phyloP scores from a whole-genome alignment of 2,888 invertebrate genomes.

The Napeogenes inachia region DNA sequence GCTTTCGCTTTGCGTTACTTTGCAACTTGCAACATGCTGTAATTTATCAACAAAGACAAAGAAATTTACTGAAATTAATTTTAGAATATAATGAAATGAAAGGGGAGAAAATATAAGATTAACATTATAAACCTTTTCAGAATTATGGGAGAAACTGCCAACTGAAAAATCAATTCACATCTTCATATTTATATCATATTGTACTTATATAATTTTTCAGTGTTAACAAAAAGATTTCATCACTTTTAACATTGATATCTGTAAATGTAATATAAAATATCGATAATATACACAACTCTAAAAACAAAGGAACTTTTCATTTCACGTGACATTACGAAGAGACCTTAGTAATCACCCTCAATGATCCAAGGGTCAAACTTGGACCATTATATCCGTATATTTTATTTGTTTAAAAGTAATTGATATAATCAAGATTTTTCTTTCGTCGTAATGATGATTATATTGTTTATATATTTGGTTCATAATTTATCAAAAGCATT shows the following conservation, averaged over 20 bases:
- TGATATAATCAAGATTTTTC: background rate
- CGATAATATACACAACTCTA: conserved; percentile 40
- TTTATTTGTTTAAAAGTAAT: background rate
- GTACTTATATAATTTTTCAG: background rate
- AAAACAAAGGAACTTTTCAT: conserved; percentile 46
- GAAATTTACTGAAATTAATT: conserved; percentile 2
- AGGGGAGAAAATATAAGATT: background rate
- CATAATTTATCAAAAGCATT: background rate
- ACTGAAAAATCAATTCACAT: background rate
- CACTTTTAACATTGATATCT: background rate
- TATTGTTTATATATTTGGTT: background rate
- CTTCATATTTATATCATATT: no score
- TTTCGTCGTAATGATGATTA: no score
- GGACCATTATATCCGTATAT: background rate
- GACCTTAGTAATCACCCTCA: conserved; percentile 51
- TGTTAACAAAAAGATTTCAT: no score
- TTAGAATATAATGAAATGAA: background rate
- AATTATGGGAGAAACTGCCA: background rate
- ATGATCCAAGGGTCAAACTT: conserved; percentile 17
- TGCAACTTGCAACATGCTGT: conserved; percentile 5
- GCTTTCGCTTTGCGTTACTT: conserved; percentile 12
- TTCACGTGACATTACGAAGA: conserved; percentile 69
- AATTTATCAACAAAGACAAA: conserved; percentile 15
- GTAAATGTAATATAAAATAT: background rate
- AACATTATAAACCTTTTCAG: background rate